Base-by-base conservation (phyloP, 2,113 vertebrate species). In the Serilophus lunatus region DNA sequence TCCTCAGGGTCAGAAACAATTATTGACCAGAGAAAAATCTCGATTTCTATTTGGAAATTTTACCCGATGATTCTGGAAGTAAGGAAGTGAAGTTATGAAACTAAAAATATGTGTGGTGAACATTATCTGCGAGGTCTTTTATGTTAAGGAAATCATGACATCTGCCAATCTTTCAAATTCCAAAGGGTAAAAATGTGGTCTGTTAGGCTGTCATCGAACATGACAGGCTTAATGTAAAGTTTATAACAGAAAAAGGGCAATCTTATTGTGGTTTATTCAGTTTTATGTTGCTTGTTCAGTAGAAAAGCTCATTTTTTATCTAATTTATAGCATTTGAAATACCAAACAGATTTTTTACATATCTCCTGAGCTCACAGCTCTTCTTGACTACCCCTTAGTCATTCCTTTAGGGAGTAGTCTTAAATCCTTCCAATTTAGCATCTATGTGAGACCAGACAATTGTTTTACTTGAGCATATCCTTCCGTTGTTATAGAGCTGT, bases 251-350 rank as follows among this genome's bases (percentile, higher is more conserved):
- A 97, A 98, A 99, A 99, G 98, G 98, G 98, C 98, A 98, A 97
- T 98, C 98, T 99, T 99, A 99, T 98, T 99, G 98, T 99, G 99
- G 99, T 99, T 99, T 99, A 99, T 99, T 99, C 99, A 97, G 98
- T 99, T 99, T 99, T 98, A 99, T 98, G 97, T 98, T 98, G 98
- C 98, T 98, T 98, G 98, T 98, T 98, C 97, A 93, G 97, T 98
- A 98, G 98, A 97, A 98, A 98, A 98, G 98, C 98, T 99, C 99
- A 98, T 98, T 98, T 98, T 98, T 98, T 98, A 98, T 99, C 99
- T 99, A 99, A 99, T 99, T 99, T 99, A 99, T 99, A 99, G 98
- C 98, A 99, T 99, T 99, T 99, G 99, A 99, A 99, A 99, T 99
- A 99, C 99, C 98, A 99, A 99, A 99, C 98, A 98, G 99, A 99